phyloP scores from a whole-genome alignment of 2,113 vertebrate genomes.

The Lagopus muta region DNA sequence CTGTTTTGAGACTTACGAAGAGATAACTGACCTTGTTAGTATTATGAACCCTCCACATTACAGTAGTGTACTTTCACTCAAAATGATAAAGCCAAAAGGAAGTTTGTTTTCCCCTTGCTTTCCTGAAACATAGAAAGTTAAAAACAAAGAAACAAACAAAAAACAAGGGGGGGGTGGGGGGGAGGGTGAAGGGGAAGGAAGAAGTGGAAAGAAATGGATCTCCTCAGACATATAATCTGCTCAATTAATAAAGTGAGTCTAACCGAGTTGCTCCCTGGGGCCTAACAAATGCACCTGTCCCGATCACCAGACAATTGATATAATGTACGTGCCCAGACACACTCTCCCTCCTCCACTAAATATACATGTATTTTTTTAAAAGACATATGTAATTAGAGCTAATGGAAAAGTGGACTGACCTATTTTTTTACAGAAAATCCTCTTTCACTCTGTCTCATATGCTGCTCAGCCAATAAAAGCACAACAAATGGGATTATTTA shows the following conservation, averaged over 20 bases:
- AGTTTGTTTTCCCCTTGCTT: neutral
- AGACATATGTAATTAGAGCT: constrained; percentile 4
- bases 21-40: constrained; percentile 75
- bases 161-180: no score
- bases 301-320: constrained; percentile 39
- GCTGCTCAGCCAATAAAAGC: neutral
- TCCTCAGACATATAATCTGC: constrained; percentile 55
- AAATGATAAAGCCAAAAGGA: constrained; percentile 32
- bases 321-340: constrained; percentile 30
- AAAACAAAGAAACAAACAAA: neutral
- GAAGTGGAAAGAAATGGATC: neutral
- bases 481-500: neutral
- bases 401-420: neutral
- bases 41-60: neutral
- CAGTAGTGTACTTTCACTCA: constrained; percentile 29
- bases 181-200: neutral
- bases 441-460: neutral
- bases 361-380: neutral
- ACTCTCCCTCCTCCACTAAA: neutral
- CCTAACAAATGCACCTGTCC: constrained; percentile 65
- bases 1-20: constrained; percentile 28
- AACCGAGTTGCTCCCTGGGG: constrained; percentile 12
- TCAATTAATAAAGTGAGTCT: constrained; percentile 74
- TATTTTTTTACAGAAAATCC: neutral
- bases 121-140: constrained; percentile 3